Base-by-base conservation (phyloP, 2,797 vertebrate species). In the Bradypus variegatus region DNA sequence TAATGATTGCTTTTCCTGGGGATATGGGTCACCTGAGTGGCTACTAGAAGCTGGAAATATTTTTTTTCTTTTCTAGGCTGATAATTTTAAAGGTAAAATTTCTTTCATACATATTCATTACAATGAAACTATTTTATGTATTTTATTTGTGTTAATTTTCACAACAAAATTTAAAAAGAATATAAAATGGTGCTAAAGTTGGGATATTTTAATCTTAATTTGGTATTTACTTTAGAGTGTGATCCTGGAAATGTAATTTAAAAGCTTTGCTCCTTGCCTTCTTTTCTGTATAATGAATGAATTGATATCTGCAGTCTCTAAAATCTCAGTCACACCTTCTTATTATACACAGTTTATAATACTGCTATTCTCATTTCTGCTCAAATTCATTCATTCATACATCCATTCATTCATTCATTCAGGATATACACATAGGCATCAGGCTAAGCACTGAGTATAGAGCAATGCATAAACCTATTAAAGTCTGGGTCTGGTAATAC, bases 1-100 rank as follows among this genome's bases (percentile, higher is more conserved):
- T 29, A 64, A 27, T n/a, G 21, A 45, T 55, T 8, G 9, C 10
- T 55, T 77, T 27, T 41, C 27, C 2, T 50, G 29, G 36, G 72
- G 8, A 45, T 2, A 27, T 2, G 16, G 1, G 38, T 10, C 1
- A 64, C 1, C 25, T 7, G 23, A 60, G 18, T 23, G 33, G 27
- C 18, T 75, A 58, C 8, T 18, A 18, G 45, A 5, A 4, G 8
- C 16, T 64, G 41, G 3, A 9, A 29, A 19, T 27, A 48, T 27
- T 58, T 6, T 27, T n/a, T 50, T 19, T 78, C 18, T 72, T 70
- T 41, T 45, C 2, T 62, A 31, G n/a, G 21, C 64, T 77, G 2
- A 70, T 48, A 45, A 58, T 27, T 77, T 11, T 14, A 48, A 62
- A 33, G 25, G 8, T 38, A 55, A 55, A 16, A 19, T 48, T 58